Base-by-base conservation (phyloP, 2,797 vertebrate genomes). In the Xiphophorus birchmanni region DNA sequence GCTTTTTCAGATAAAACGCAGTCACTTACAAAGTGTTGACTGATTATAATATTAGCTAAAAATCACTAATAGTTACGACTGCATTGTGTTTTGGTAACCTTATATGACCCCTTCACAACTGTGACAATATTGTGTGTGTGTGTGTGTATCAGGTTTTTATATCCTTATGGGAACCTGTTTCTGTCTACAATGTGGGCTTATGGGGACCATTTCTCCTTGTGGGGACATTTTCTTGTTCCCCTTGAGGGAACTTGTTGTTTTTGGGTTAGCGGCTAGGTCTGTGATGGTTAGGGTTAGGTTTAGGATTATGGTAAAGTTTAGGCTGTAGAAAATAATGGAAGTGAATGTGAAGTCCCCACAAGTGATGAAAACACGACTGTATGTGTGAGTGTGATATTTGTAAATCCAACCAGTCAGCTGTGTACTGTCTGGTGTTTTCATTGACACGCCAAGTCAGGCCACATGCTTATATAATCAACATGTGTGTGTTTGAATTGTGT, bases 401-500 rank as follows among this genome's bases (percentile, higher is more conserved):
- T 48, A 85, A 75, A 91, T 92, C 79, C 87, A 74, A 80, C 80
- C 56, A 3, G 48, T 84, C 84, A 75, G 80, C 42, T 65, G 75
- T 63, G 54, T 21, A 89, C 85, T 80, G 84, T 47, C 84, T 84
- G 85, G 85, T 85, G 87, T 86, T 73, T 90, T 78, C 71, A 92
- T 80, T 87, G 86, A 89, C 90, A 92, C 15, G 35, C 76, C 82
- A 87, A 82, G 78, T 88, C 86, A 80, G 83, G 80, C 80, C 74
- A 85, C 74, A 44, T 2, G 3, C 85, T 94, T 94, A 94, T 86
- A 79, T 92, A 93, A 94, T 81, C 69, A 77, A 73, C 82, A 23
- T 76, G 77, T 80, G 77, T 75, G 18, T 82, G 79, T 7, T 48
- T 21, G 6, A 58, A 32, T 52, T 71, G 80, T 80, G 81, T 82